Base-by-base conservation (phyloP, 2,888 invertebrate species). In the Nowickia ferox region DNA sequence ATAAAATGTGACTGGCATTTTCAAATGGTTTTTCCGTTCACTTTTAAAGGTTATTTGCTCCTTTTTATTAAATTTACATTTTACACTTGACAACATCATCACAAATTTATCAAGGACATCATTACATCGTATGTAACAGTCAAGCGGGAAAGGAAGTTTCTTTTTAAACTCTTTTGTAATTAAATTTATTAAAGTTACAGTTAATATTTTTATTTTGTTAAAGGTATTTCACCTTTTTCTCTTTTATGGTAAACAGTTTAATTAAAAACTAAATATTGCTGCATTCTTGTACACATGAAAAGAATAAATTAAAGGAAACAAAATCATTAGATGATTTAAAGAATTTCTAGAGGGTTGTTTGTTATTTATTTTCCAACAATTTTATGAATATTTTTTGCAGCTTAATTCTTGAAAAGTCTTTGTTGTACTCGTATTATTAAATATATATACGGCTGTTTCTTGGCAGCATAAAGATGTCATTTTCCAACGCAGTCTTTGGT, bases 251-350 rank as follows among this genome's bases (percentile, higher is more conserved):
- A 55, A 71, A 53, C 40, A 71, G 65, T 86, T 83, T 86, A 86
- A 86, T 86, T 86, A 86, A 86, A 83, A 83, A 22, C 55, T 71
- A 42, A 22, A 61, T 75, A 48, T 38, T 78, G 81, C 69, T 83
- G 85, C 66, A 82, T 69, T 78, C 46, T 72, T 13, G 11, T 22
- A 53, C 53, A 69, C 82, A 74, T 75, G 77, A 51, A 63, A 78
- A 44, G 78, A 78, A 85, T 82, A 85, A 82, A 82, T 82, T 82
- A 85, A 66, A 66, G 11, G 10, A 48, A 86, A 65, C 30, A 59
- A 71, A 75, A 17, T 63, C 71, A 57, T 66, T 51, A 63, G 2
- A 53, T 75, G 22, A 55, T 55, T 79, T 63, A 44, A 55, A 40
- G 22, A 22, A 61, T 78, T 78, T 53, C 75, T 10, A 68, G 30